Percentiles rank a stretch among this genome's conserved stretches.
Evolutionary conservation across 2,888 invertebrate genomes (phyloP).

Genomic region (Mystacides longicornis): DNA sequence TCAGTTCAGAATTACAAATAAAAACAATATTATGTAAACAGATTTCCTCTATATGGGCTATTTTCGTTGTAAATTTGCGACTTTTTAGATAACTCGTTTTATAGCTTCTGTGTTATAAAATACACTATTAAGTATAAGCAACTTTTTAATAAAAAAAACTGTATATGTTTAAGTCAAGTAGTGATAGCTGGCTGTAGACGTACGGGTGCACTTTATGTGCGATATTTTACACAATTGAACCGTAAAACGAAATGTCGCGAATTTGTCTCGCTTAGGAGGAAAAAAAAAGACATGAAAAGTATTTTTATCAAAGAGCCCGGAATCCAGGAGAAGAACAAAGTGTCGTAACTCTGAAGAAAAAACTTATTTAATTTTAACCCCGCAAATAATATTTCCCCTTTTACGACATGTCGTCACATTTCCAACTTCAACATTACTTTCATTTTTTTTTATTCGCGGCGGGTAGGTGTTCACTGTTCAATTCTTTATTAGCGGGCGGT

Average conservation of each 20-base stretch:
- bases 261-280: background rate
- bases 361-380: slow-evolving; percentile 2
- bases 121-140: too few species aligned
- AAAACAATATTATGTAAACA: too few species aligned
- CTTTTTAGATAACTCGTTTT: too few species aligned
- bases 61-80: too few species aligned
- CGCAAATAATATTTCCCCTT: background rate
- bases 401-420: slow-evolving; percentile 2
- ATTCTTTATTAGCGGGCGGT: slow-evolving; percentile 1
- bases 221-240: background rate
- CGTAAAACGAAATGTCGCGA: background rate
- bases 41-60: too few species aligned
- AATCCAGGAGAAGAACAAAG: background rate
- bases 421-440: too few species aligned
- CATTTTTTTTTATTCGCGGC: background rate
- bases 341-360: background rate
- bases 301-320: background rate
- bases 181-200: too few species aligned
- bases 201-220: background rate
- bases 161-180: too few species aligned
- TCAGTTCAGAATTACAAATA: too few species aligned
- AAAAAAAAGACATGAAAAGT: background rate
- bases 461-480: background rate
- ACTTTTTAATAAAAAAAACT: too few species aligned
- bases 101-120: too few species aligned